Percentiles rank a stretch among this genome's conserved stretches.
Conservation (phyloP, 1,140 invertebrate genomes). For the Oncopodura yosiiana region DNA sequence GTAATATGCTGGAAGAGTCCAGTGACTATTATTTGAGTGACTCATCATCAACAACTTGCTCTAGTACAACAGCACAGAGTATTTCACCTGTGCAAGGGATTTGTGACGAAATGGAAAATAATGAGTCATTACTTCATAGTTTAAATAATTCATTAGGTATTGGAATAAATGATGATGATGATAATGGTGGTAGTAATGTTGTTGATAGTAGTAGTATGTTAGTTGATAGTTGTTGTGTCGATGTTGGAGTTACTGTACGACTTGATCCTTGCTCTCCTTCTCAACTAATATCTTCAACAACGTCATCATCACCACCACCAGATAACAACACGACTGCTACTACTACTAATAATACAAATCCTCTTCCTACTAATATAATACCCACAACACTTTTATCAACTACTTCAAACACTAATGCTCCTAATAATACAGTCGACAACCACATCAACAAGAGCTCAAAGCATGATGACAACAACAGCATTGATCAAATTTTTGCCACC, state of each 20-base stretch:
- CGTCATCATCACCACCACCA: too few species aligned
- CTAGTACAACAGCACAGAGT: constrained; percentile 14
- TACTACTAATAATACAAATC: too few species aligned
- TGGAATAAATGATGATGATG: constrained; percentile 5
- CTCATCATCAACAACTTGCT: constrained; percentile 33
- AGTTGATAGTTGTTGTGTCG: too few species aligned
- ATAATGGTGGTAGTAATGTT: neutral
- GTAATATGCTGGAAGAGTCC: constrained; percentile 35
- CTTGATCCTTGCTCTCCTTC: too few species aligned
- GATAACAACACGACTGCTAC: too few species aligned
- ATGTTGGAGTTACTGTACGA: too few species aligned
- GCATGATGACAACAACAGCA: constrained; percentile 6
- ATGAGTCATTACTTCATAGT: too few species aligned
- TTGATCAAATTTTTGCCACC: constrained; percentile 4
- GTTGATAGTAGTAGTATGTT: neutral
- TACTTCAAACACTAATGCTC: neutral
- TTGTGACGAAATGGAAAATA: constrained; percentile 22
- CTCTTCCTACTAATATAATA: too few species aligned
- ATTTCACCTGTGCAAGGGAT: too few species aligned
- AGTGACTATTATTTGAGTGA: constrained; percentile 35
- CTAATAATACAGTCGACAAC: neutral
- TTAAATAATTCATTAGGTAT: too few species aligned
- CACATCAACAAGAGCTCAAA: neutral
- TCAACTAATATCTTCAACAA: too few species aligned
- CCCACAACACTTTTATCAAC: too few species aligned